Evolutionary conservation across 2,113 vertebrate species (phyloP), one percentile per base, ranked within the genome.

Genomic region (Equus przewalskii): DNA sequence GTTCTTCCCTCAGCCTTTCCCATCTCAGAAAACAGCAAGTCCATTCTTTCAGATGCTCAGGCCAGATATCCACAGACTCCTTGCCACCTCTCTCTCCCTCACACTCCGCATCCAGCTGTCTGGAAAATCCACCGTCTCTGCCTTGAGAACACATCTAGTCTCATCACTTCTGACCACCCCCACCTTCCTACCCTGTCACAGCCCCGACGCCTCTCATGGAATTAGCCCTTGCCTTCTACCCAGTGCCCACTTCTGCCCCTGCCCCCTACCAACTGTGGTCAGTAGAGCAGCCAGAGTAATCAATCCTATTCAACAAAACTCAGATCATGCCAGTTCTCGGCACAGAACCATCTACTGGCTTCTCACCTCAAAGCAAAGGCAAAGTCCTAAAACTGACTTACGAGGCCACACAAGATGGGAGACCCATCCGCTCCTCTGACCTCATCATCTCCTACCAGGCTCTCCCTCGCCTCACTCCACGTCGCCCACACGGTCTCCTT

Each of bases 251-350:
- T 21, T 51, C 83, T 75, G 67, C 21, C 11, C n/a, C 54, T 18
- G 0, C 11, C 36, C 24, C 30, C 28, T 4, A 2, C 0, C 0
- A 26, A 26, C n/a, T 1, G 0, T 0, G 6, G 1, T 6, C 65
- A 13, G 3, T 24, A 44, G 8, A 65, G 44, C 19, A 3, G 82
- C 49, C 46, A 9, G 44, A 24, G 28, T 3, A 8, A 19, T n/a
- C 13, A 6, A 10, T 19, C 24, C 78, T 46, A 51, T 28, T 2
- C 21, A 13, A 44, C 12, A 46, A 16, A 54, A 18, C 36, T 41
- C 30, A 4, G 56, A 12, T 33, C 58, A 7, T 1, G 10, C 81
- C 24, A 4, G 28, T 24, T 21, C 91, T 36, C 49, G 7, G 83
- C 33, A 18, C 79, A 28, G 88, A 89, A 46, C 26, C 7, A 6